A percentile compares a stretch with the other conserved stretches of the same genome.
Conservation (phyloP, 1,140 invertebrate genomes). For the Lethocerus indicus region DNA sequence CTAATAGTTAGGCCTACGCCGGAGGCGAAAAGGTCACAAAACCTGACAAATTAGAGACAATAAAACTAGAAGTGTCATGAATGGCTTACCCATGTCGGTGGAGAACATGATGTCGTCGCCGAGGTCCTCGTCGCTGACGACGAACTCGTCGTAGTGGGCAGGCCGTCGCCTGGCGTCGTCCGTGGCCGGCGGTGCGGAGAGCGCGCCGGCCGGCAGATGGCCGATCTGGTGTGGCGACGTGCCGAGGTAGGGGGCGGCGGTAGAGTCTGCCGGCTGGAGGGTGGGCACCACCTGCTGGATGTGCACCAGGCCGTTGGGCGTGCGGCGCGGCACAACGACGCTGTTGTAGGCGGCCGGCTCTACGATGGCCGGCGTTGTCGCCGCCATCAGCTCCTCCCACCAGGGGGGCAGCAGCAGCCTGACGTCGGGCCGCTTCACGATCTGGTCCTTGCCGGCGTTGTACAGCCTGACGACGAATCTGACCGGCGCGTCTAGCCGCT, state of each 20-base stretch:
- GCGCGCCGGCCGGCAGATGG: conserved; percentile 27
- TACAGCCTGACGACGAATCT: conserved; percentile 61
- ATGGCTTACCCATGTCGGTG: conserved; percentile 43
- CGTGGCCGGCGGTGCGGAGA: conserved; percentile 34
- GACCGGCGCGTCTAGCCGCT: conserved; percentile 49
- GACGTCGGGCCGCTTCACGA: conserved; percentile 70
- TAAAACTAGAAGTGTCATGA: neutral
- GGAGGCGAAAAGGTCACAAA: too few species aligned
- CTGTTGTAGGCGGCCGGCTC: too few species aligned
- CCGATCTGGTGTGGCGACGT: conserved; percentile 32
- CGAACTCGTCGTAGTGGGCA: conserved; percentile 67
- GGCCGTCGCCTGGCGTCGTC: conserved; percentile 31
- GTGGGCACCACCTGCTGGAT: conserved; percentile 18
- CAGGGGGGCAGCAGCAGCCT: conserved; percentile 83
- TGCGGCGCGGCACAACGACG: too few species aligned
- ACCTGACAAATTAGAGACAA: too few species aligned
- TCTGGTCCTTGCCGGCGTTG: conserved; percentile 27
- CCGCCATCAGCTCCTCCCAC: conserved; percentile 92
- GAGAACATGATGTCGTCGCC: conserved; percentile 74
- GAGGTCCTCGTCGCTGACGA: conserved; percentile 78
- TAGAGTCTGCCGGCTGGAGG: conserved; percentile 15
- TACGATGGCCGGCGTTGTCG: too few species aligned
- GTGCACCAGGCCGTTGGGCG: conserved; percentile 14
- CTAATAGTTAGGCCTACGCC: too few species aligned
- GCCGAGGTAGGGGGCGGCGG: conserved; percentile 27